phyloP scores from a whole-genome alignment of 2,113 vertebrate genomes.

The Amphiprion ocellaris region DNA sequence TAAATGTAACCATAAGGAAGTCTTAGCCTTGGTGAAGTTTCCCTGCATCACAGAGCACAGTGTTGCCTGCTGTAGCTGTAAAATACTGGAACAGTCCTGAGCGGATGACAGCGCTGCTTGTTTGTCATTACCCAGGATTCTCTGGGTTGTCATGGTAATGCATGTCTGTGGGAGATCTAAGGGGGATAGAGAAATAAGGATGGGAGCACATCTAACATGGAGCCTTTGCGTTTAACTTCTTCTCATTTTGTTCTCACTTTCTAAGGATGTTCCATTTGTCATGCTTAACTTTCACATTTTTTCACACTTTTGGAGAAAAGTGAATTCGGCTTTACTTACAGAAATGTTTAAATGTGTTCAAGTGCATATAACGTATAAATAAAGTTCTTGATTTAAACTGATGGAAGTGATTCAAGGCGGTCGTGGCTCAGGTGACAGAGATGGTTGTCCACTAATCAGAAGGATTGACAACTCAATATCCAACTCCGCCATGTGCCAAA shows the following conservation, averaged over 20 bases:
- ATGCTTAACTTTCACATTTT: too few relatives aligned
- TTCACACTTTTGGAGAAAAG: neutral
- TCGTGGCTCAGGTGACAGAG: too few relatives aligned
- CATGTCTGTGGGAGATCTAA: constrained; percentile 56
- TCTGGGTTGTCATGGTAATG: constrained; percentile 71
- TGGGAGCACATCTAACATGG: constrained; percentile 42
- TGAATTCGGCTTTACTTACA: too few relatives aligned
- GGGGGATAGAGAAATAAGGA: constrained; percentile 49
- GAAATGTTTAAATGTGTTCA: too few relatives aligned
- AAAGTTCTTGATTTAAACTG: neutral
- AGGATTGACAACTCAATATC: too few relatives aligned
- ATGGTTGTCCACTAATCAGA: too few relatives aligned
- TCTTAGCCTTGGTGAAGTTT: neutral
- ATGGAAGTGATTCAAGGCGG: neutral
- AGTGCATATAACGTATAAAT: neutral
- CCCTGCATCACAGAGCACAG: constrained; percentile 6
- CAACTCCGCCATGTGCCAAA: too few relatives aligned
- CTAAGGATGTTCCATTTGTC: neutral
- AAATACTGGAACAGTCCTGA: constrained; percentile 38
- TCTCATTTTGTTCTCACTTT: constrained; percentile 10
- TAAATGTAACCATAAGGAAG: neutral
- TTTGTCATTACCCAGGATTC: constrained; percentile 67
- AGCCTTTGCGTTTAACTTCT: constrained; percentile 17
- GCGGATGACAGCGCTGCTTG: constrained; percentile 45
- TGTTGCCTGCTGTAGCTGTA: constrained; percentile 12